Evolutionary conservation across 2,888 invertebrate species (phyloP).

Genomic region (Philaethria dido): DNA sequence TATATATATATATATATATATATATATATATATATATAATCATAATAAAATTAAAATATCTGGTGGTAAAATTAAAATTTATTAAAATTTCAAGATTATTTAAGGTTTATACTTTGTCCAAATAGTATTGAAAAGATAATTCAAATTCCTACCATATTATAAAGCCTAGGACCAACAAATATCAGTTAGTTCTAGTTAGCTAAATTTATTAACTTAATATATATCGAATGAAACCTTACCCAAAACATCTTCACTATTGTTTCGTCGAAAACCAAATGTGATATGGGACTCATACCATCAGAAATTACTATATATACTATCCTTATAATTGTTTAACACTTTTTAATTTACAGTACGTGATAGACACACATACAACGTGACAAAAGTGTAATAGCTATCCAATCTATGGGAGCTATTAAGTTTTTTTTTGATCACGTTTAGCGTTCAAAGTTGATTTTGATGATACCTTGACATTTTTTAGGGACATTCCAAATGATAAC

Average conservation of each 20-base stretch:
- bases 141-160: too few relatives aligned
- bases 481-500: conserved; percentile 22
- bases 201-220: too few relatives aligned
- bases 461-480: conserved; percentile 34
- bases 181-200: too few relatives aligned
- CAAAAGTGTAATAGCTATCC: conserved; percentile 74
- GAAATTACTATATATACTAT: conserved; percentile 72
- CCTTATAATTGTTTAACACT: conserved; percentile 62
- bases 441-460: conserved; percentile 18
- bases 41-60: too few relatives aligned
- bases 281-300: conserved; percentile 58
- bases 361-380: conserved; percentile 67
- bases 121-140: too few relatives aligned
- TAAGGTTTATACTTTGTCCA: too few relatives aligned
- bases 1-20: too few relatives aligned
- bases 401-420: conserved; percentile 40
- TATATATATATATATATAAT: too few relatives aligned
- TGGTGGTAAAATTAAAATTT: too few relatives aligned
- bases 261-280: conserved; percentile 57
- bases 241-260: conserved; percentile 63
- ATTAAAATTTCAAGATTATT: too few relatives aligned
- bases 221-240: conserved; percentile 49
- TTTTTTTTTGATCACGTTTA: conserved; percentile 37
- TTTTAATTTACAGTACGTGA: conserved; percentile 61
- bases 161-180: too few relatives aligned